Evolutionary conservation across 1,140 invertebrate species (phyloP).

Genomic region (Drosophila ambigua): DNA sequence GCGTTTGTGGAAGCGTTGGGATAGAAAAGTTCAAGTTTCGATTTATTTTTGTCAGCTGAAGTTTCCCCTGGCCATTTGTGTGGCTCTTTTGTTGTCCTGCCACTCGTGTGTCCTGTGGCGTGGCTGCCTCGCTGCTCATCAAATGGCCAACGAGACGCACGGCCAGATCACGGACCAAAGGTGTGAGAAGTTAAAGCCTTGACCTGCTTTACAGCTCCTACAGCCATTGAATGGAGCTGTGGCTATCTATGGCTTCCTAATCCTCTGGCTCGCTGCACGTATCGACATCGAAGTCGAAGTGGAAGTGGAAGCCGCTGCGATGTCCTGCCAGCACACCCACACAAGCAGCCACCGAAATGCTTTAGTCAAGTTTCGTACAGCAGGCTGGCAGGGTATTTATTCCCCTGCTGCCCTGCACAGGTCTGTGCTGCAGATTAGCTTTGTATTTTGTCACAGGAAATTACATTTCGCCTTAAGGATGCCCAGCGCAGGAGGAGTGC

Average conservation of each 20-base stretch:
- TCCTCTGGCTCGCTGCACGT: slow-evolving; percentile 57
- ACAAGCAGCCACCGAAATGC: slow-evolving; percentile 48
- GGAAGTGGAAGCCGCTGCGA: slow-evolving; percentile 38
- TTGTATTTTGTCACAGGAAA: slow-evolving; percentile 83
- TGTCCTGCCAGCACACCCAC: slow-evolving; percentile 38
- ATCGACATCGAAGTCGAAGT: slow-evolving; percentile 13
- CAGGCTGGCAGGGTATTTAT: background rate
- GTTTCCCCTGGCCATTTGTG: slow-evolving; percentile 61
- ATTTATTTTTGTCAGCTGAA: slow-evolving; percentile 70
- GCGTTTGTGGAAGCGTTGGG: background rate
- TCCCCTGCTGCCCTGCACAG: slow-evolving; percentile 36
- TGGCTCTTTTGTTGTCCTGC: slow-evolving; percentile 56
- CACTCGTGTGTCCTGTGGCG: slow-evolving; percentile 13
- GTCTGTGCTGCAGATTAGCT: slow-evolving; percentile 71
- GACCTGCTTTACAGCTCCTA: slow-evolving; percentile 51
- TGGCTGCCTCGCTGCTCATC: slow-evolving; percentile 49
- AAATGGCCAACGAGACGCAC: slow-evolving; percentile 65
- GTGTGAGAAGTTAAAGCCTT: slow-evolving; percentile 72
- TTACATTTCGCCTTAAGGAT: slow-evolving; percentile 81
- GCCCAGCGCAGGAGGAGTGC: slow-evolving; percentile 28
- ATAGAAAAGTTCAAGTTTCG: slow-evolving; percentile 67
- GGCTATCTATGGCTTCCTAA: slow-evolving; percentile 3
- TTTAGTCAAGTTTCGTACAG: slow-evolving; percentile 62
- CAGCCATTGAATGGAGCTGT: slow-evolving; percentile 17
- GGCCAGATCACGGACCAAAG: slow-evolving; percentile 29